Percentiles rank a stretch among this genome's conserved stretches.
These are phyloP conservation scores for Pilophorus perplexus DNA, from an alignment of 2,888 invertebrate genomes.

Conservation along the genomic window DNA sequence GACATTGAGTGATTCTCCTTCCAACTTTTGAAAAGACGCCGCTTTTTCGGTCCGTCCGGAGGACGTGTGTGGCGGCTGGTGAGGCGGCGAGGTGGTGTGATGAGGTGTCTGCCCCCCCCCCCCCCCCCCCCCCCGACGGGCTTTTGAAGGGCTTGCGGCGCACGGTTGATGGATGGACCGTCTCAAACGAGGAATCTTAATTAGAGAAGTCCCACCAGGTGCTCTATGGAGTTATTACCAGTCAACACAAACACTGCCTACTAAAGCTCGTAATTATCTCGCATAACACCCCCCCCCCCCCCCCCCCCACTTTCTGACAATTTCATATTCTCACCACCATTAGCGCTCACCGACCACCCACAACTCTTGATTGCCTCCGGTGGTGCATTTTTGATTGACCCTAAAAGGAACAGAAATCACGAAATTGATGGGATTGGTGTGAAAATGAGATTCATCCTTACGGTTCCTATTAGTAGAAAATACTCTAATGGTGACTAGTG, in stretches of 20 bases:
- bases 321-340: too few relatives aligned
- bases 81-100: background rate
- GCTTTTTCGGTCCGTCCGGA: conserved; percentile 22
- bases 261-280: conserved; percentile 33
- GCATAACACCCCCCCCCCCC: too few relatives aligned
- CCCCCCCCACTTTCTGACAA: too few relatives aligned
- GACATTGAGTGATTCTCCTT: conserved; percentile 41
- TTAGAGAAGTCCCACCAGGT: conserved; percentile 33
- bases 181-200: conserved; percentile 39
- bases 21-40: conserved; percentile 18
- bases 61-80: conserved; percentile 19
- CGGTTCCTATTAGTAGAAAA: too few relatives aligned
- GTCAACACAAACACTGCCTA: conserved; percentile 43
- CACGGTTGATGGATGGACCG: conserved; percentile 30
- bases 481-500: too few relatives aligned
- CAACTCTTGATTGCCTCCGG: too few relatives aligned
- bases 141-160: conserved; percentile 23
- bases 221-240: conserved; percentile 44
- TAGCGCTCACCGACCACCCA: too few relatives aligned
- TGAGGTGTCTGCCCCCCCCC: conserved; percentile 8
- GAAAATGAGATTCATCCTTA: too few relatives aligned
- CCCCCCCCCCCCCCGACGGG: background rate
- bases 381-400: too few relatives aligned
- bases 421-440: too few relatives aligned
- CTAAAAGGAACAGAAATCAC: too few relatives aligned